These are phyloP conservation scores for Pyrocephalus nanus DNA, from an alignment of 2,797 vertebrate genomes.

Conservation along the genomic window DNA sequence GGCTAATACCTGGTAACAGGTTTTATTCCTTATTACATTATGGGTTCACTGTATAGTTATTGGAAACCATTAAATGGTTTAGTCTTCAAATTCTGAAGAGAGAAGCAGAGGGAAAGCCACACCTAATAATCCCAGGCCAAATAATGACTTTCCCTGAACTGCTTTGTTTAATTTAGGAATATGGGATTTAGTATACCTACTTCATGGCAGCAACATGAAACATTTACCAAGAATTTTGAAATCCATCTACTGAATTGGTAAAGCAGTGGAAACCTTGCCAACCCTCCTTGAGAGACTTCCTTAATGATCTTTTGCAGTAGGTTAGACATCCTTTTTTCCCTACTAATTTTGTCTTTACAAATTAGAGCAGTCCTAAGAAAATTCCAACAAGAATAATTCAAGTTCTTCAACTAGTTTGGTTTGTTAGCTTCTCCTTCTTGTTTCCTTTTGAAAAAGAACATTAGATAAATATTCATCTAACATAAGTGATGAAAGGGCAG, in stretches of 20 bases:
- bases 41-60: neutral
- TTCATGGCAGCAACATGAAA: neutral
- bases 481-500: neutral
- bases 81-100: neutral
- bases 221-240: neutral
- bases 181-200: neutral
- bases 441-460: neutral
- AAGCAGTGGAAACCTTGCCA: neutral
- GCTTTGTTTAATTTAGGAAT: neutral
- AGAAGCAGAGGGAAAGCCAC: neutral
- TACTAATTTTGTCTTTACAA: neutral
- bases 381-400: neutral
- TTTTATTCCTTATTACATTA: neutral
- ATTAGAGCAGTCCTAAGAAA: neutral
- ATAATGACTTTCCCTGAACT: neutral
- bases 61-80: neutral
- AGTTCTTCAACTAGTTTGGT: neutral
- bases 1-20: neutral
- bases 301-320: neutral
- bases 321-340: fast-evolving
- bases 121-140: neutral
- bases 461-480: neutral
- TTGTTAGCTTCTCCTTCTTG: neutral
- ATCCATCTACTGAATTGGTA: neutral
- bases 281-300: neutral